These are phyloP conservation scores for Peromyscus maniculatus DNA, from an alignment of 2,113 vertebrate species.

Conservation along the genomic window DNA sequence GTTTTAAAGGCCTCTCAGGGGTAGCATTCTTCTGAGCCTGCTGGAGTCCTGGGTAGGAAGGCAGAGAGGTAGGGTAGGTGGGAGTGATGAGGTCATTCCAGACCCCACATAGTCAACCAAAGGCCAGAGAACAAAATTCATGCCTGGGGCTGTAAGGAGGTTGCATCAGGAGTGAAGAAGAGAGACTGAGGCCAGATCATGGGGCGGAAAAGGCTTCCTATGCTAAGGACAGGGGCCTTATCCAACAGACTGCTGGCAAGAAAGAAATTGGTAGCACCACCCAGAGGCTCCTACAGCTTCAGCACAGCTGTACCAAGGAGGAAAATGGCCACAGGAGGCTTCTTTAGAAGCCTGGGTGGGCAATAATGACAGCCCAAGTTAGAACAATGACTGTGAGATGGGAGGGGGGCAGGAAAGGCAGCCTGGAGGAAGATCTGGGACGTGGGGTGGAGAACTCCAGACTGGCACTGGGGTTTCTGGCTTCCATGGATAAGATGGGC, in stretches of 20 bases:
- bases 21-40: background rate
- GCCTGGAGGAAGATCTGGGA: background rate
- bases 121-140: background rate
- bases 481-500: background rate
- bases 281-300: background rate
- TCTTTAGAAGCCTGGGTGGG: background rate
- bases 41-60: background rate
- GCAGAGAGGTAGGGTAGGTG: background rate
- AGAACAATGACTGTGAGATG: background rate
- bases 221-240: background rate
- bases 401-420: too few relatives aligned
- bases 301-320: too few relatives aligned
- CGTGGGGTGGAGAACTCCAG: too few relatives aligned
- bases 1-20: background rate
- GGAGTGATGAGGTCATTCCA: accelerated
- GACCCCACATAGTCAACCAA: background rate
- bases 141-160: background rate
- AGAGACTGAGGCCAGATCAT: too few relatives aligned
- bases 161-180: too few relatives aligned
- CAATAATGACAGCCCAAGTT: too few relatives aligned
- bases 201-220: background rate
- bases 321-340: too few relatives aligned
- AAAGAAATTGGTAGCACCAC: background rate
- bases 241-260: background rate
- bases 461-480: background rate